Percentiles rank a stretch among this genome's conserved stretches.
Evolutionary conservation across 1,140 invertebrate species (phyloP).

Genomic region (Drosophila serrata): DNA sequence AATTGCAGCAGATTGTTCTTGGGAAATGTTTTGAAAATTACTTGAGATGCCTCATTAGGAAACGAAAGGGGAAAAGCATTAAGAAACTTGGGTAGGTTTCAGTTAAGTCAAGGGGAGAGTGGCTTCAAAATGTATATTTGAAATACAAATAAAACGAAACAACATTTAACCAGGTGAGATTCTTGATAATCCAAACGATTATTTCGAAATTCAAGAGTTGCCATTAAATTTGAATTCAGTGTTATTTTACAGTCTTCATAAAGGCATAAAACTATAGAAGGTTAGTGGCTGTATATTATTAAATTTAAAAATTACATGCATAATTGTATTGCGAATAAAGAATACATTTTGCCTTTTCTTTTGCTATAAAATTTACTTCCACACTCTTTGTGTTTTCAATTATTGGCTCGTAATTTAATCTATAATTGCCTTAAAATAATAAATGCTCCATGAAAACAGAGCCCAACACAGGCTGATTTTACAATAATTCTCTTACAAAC

Average conservation of each 20-base stretch:
- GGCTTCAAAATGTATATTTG: neutral
- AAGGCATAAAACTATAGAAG: too few species aligned
- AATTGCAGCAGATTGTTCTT: conserved; percentile 42
- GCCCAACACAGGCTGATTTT: conserved; percentile 54
- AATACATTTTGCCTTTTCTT: neutral
- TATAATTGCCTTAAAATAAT: conserved; percentile 15
- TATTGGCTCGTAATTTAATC: conserved; percentile 6
- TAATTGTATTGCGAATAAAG: too few species aligned
- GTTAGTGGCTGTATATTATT: neutral
- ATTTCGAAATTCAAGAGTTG: neutral
- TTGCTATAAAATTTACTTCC: neutral
- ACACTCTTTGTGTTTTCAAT: neutral
- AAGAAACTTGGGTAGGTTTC: neutral
- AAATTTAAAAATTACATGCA: neutral
- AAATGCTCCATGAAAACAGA: conserved; percentile 25
- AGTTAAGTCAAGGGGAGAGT: neutral
- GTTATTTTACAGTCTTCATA: neutral
- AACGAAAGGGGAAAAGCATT: neutral
- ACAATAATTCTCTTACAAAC: conserved; percentile 51
- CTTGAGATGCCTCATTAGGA: conserved; percentile 24
- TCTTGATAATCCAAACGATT: neutral
- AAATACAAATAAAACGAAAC: neutral
- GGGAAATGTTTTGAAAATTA: conserved; percentile 19
- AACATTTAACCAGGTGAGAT: too few species aligned
- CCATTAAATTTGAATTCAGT: neutral